These are phyloP conservation scores for Drosophila greeni DNA, from an alignment of 2,888 invertebrate genomes.

Conservation along the genomic window DNA sequence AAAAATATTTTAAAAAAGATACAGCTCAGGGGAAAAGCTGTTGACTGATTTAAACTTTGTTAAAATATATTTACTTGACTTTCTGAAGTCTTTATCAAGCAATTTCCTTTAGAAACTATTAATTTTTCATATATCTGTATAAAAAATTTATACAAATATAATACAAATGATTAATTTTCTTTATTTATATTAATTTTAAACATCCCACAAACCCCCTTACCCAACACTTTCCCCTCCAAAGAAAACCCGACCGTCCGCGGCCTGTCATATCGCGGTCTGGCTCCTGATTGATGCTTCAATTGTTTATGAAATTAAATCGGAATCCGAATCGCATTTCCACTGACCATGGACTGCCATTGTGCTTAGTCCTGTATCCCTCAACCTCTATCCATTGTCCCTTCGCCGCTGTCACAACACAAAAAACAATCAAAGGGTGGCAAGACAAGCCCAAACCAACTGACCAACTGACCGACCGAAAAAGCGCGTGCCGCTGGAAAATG, in stretches of 20 bases:
- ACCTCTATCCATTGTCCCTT: constrained; percentile 24
- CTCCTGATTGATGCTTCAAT: constrained; percentile 27
- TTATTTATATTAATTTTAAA: too few relatives aligned
- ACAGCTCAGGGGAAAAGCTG: too few relatives aligned
- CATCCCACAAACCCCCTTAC: neutral
- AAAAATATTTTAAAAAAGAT: neutral
- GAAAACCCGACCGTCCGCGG: constrained; percentile 5
- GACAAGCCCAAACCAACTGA: constrained; percentile 11
- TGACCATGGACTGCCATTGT: constrained; percentile 3
- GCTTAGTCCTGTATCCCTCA: neutral
- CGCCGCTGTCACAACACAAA: constrained; percentile 57
- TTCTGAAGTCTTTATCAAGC: too few relatives aligned
- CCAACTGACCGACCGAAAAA: constrained; percentile 36
- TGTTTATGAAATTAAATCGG: constrained; percentile 26
- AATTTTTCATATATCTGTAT: too few relatives aligned
- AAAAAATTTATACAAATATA: too few relatives aligned
- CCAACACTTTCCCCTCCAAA: neutral
- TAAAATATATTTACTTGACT: too few relatives aligned
- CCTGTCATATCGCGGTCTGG: constrained; percentile 29
- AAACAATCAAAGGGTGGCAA: constrained; percentile 21
- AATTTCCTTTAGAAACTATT: too few relatives aligned
- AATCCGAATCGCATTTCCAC: constrained; percentile 21
- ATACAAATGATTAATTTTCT: neutral
- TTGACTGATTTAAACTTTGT: too few relatives aligned
- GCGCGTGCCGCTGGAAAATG: constrained; percentile 52